Percentiles rank a stretch among this genome's conserved stretches.
phyloP scores from a whole-genome alignment of 53 echinoderm and acorn worm species.

The Temnopleurus reevesii region DNA sequence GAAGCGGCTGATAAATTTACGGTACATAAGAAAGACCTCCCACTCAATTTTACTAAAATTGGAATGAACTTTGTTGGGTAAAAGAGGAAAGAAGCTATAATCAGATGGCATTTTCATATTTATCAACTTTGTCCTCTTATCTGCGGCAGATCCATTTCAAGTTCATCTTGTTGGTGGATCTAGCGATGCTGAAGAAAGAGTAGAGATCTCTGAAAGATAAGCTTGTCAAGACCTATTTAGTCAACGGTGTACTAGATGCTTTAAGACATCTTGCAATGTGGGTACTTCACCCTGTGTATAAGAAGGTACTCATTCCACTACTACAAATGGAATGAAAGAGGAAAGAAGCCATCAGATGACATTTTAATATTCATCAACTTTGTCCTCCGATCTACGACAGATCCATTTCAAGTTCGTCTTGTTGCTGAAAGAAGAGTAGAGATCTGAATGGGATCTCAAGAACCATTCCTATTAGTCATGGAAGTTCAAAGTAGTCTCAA shows the following conservation, averaged over 20 bases:
- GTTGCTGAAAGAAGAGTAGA: constrained; percentile 3
- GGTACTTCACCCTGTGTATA: background rate
- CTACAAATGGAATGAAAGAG: constrained; percentile 29
- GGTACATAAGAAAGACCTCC: background rate
- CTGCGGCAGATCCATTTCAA: background rate
- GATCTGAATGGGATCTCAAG: background rate
- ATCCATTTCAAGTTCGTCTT: background rate
- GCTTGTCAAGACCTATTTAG: background rate
- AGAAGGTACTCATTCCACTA: background rate
- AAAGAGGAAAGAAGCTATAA: too few species aligned
- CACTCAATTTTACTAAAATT: background rate
- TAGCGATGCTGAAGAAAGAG: background rate
- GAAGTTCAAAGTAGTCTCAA: too few species aligned
- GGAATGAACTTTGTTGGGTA: background rate
- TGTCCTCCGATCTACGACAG: background rate
- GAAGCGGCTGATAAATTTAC: too few species aligned
- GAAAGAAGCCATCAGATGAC: background rate
- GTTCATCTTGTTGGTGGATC: background rate
- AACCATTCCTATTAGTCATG: constrained; percentile 25
- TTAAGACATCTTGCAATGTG: background rate
- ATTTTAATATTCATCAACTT: background rate
- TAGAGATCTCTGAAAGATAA: background rate
- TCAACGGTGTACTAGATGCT: too few species aligned
- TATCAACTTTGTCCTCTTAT: background rate
- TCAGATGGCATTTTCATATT: background rate